A percentile compares a stretch with the other conserved stretches of the same genome.
Conservation (phyloP, 2,797 vertebrate species). For the Hyperoplus immaculatus region DNA sequence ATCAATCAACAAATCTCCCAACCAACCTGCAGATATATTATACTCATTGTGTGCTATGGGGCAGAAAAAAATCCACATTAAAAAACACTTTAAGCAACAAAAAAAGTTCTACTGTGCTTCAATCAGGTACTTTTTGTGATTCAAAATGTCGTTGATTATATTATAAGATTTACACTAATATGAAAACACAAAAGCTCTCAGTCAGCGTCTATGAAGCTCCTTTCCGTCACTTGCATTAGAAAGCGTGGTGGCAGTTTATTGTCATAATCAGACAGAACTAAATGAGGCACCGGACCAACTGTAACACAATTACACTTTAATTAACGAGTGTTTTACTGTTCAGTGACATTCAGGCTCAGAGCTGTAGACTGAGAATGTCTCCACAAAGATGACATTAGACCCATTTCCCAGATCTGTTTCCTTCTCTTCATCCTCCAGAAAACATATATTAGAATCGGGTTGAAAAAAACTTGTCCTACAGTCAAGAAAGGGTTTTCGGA, state of each 20-base stretch:
- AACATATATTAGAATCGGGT: conserved; percentile 46
- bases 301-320: conserved; percentile 82
- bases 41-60: conserved; percentile 1
- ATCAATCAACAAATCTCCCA: conserved; percentile 30
- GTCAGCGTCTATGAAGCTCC: conserved; percentile 13
- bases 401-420: conserved; percentile 64
- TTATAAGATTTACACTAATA: conserved; percentile 8
- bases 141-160: background rate
- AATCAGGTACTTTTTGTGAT: background rate
- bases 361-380: conserved; percentile 67
- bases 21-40: conserved; percentile 4
- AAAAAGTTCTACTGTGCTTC: background rate
- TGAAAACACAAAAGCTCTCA: conserved; percentile 10
- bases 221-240: conserved; percentile 50
- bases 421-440: conserved; percentile 35
- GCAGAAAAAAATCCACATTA: background rate
- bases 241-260: conserved; percentile 58
- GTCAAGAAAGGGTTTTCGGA: background rate
- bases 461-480: conserved; percentile 39
- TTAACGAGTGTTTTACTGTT: conserved; percentile 79
- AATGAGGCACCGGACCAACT: conserved; percentile 77
- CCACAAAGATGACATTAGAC: conserved; percentile 57
- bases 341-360: conserved; percentile 78
- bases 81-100: conserved; percentile 24
- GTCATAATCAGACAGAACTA: conserved; percentile 72